A percentile compares a stretch with the other conserved stretches of the same genome.
phyloP scores from a whole-genome alignment of 1,140 invertebrate genomes.

The Drosophila nasuta region DNA sequence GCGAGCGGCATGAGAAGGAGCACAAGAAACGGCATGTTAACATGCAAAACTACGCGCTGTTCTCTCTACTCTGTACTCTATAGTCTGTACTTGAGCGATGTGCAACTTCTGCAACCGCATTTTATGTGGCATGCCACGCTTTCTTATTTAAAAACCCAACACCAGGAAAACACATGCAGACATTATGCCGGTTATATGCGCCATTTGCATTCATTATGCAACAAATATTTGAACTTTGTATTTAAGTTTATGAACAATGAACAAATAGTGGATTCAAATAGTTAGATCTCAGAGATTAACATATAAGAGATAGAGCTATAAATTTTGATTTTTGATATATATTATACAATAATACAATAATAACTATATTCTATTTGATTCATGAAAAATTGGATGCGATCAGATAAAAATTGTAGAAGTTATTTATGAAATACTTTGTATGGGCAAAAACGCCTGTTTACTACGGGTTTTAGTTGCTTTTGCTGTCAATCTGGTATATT shows the following conservation, averaged over 20 bases:
- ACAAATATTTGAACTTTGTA: neutral
- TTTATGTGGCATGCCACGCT: slow-evolving; percentile 47
- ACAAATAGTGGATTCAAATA: no score
- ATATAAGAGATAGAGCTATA: no score
- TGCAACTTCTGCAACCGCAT: slow-evolving; percentile 35
- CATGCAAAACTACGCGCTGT: slow-evolving; percentile 53
- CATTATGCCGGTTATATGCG: slow-evolving; percentile 4
- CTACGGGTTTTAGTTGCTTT: no score
- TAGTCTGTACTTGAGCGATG: neutral
- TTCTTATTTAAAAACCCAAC: slow-evolving; percentile 35
- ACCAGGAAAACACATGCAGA: neutral
- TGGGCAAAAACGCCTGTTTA: no score
- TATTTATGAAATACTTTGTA: no score
- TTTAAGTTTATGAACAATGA: neutral
- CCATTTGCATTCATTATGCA: neutral
- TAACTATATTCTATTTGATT: no score
- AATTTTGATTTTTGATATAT: no score
- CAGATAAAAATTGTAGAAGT: no score
- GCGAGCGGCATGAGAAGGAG: neutral
- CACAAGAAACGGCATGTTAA: slow-evolving; percentile 35
- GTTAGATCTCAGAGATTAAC: no score
- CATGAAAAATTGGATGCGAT: no score
- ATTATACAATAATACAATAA: no score
- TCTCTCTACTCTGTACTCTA: slow-evolving; percentile 3
- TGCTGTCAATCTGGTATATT: no score